phyloP scores from a whole-genome alignment of 2,797 vertebrate genomes.

The Tauraco hartlaubi region DNA sequence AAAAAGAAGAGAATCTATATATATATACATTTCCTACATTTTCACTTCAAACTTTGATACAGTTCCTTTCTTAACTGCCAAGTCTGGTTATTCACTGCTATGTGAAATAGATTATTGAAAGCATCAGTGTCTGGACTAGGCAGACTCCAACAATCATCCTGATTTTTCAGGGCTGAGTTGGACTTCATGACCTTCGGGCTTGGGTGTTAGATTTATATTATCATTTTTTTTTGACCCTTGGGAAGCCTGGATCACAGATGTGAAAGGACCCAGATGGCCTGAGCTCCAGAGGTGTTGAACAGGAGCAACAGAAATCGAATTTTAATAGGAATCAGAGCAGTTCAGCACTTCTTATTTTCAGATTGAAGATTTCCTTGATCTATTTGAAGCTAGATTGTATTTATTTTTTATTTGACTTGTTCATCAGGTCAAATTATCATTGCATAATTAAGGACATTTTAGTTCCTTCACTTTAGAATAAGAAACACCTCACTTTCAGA shows the following conservation, averaged over 20 bases:
- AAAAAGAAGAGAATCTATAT: neutral
- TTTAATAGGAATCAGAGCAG: neutral
- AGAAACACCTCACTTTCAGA: neutral
- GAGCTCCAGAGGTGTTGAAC: neutral
- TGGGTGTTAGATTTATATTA: neutral
- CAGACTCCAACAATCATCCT: neutral
- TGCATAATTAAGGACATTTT: neutral
- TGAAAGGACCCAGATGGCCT: neutral
- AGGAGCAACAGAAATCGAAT: neutral
- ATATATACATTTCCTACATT: neutral
- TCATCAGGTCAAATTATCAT: neutral
- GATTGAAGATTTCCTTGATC: neutral
- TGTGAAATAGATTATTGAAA: neutral
- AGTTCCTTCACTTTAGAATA: neutral
- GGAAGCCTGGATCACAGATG: neutral
- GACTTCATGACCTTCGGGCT: neutral
- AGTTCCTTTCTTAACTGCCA: neutral
- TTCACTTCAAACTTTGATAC: neutral
- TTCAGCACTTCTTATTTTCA: neutral
- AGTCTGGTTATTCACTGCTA: neutral
- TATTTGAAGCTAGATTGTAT: neutral
- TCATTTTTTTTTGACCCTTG: neutral
- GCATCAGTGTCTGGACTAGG: neutral
- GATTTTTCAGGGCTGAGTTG: neutral
- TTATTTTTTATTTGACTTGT: neutral